A percentile compares a stretch with the other conserved stretches of the same genome.
phyloP scores from a whole-genome alignment of 2,888 invertebrate genomes.

The Watsonalla binaria region DNA sequence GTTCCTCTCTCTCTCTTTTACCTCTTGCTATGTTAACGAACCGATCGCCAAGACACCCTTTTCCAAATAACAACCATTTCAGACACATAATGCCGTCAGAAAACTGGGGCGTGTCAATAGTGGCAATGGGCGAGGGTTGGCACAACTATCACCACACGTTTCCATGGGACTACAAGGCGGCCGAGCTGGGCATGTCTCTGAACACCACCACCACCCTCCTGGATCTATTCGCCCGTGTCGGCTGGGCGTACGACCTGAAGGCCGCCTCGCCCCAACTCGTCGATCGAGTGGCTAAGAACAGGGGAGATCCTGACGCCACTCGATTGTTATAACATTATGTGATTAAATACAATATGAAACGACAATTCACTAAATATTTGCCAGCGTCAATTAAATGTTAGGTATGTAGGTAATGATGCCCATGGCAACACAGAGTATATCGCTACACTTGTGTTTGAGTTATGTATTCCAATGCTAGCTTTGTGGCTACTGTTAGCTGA shows the following conservation, averaged over 20 bases:
- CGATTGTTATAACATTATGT: background rate
- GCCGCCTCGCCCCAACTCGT: slow-evolving; percentile 78
- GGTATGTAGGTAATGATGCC: no score
- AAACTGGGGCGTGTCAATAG: slow-evolving; percentile 84
- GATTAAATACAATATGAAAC: no score
- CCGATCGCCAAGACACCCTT: no score
- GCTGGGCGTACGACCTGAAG: slow-evolving; percentile 89
- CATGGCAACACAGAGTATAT: no score
- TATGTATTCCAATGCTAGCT: no score
- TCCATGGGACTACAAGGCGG: slow-evolving; percentile 95
- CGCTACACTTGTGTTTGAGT: no score
- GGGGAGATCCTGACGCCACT: slow-evolving; percentile 52
- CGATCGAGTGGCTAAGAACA: slow-evolving; percentile 67
- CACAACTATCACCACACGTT: slow-evolving; percentile 97
- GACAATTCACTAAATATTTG: no score
- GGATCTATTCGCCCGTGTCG: slow-evolving; percentile 83
- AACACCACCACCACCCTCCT: slow-evolving; percentile 85
- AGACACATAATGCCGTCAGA: slow-evolving; percentile 89
- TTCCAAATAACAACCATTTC: slow-evolving; percentile 20
- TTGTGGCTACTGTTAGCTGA: no score
- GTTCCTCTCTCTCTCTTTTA: no score
- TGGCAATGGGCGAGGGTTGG: slow-evolving; percentile 93
- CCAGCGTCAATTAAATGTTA: no score
- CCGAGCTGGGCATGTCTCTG: slow-evolving; percentile 86
- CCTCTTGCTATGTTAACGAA: no score